These are phyloP conservation scores for Bombus pyrosoma DNA, from an alignment of 1,140 invertebrate species.

Conservation along the genomic window DNA sequence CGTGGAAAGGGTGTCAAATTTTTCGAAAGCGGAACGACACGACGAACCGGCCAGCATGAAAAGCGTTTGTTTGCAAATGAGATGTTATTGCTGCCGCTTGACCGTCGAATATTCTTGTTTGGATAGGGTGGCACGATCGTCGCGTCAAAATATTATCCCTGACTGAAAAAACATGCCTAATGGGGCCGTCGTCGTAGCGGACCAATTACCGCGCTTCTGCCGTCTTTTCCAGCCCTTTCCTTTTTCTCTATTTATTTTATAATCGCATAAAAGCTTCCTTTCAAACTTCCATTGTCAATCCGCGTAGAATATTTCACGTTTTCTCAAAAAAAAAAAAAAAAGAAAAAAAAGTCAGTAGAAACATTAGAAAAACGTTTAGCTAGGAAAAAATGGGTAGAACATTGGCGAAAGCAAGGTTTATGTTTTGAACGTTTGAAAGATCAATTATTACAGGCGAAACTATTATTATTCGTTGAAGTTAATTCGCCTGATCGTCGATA, in stretches of 20 bases:
- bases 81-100: constrained; percentile 47
- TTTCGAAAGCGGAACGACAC: background rate
- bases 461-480: background rate
- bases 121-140: constrained; percentile 35
- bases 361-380: too few species aligned
- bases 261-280: background rate
- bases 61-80: constrained; percentile 51
- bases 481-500: background rate
- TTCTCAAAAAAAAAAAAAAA: background rate
- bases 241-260: constrained; percentile 2
- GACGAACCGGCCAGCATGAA: background rate
- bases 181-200: constrained; percentile 51
- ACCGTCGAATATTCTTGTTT: constrained; percentile 55
- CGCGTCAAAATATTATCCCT: constrained; percentile 62
- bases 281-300: background rate
- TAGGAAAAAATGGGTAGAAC: too few species aligned
- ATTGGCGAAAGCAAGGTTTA: too few species aligned
- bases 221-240: background rate
- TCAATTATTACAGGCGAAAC: too few species aligned
- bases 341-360: too few species aligned
- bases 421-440: too few species aligned
- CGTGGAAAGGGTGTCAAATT: background rate
- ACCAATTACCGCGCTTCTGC: constrained; percentile 39
- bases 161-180: constrained; percentile 61
- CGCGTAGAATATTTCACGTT: background rate